Base-by-base conservation (phyloP, 2,113 vertebrate genomes). In the Hippocampus guttulatus region DNA sequence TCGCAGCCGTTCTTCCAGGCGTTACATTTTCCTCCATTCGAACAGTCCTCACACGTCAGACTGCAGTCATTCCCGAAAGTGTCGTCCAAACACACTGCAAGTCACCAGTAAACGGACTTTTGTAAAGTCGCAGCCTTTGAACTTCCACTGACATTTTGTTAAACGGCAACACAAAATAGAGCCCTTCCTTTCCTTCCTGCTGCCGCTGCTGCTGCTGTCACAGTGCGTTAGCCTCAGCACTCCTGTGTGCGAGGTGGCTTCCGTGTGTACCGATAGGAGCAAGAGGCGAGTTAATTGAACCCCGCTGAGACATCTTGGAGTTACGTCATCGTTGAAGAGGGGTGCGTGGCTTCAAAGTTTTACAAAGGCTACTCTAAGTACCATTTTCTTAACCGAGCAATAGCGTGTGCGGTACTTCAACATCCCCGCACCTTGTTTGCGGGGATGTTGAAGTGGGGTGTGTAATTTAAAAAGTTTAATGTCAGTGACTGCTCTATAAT, bases 21-120 rank as follows among this genome's bases (percentile, higher is more conserved):
- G 0, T 85, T 88, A 75, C 96, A 98, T 5, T 67, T 2, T 1
- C 91, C 97, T 2, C 94, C 94, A 0, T 95, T 95, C 0, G 83
- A 81, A 66, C 97, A 99, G 88, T 98, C 97, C 0, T 94, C 94
- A 0, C 97, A 99, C 0, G 91, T 94, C 89, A 98, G 79, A 85
- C 94, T 96, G 92, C 97, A 98, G 90, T 99, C 96, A 0, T 85
- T 86, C 40, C 97, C 97, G 0, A 98, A 99, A 0, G 94, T 92
- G 71, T 89, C 86, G 0, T 94, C 93, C 90, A 98, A 85, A 85
- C 97, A 99, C 78, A 98, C 97, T 99, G 84, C 30, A 75, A 76
- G 43, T 10, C 41, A 47, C 25, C 41, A 25, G 25, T 15, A 1
- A 27, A 65, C 43, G 16, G 15, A 65, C 7, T 47, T 65, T 3